Evolutionary conservation across 2,797 vertebrate genomes (phyloP).

Genomic region (Pangasius larnaudii): DNA sequence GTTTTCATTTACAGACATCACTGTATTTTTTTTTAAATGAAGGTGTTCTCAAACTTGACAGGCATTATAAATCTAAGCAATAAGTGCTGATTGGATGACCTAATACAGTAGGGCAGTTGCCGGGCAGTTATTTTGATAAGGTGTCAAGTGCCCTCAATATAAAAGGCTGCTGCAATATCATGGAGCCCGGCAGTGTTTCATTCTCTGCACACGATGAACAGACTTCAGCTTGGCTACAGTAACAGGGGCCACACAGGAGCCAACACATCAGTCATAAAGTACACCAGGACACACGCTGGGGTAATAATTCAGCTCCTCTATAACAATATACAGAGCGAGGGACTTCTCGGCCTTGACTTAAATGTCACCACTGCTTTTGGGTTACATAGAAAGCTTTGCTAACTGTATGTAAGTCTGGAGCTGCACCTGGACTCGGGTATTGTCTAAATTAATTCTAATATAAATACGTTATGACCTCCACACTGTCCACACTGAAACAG

Average conservation of each 20-base stretch:
- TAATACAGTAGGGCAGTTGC: slow-evolving; percentile 52
- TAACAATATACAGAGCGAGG: slow-evolving; percentile 3
- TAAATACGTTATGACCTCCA: not conserved
- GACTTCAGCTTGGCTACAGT: slow-evolving; percentile 41
- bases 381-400: slow-evolving; percentile 5
- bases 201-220: slow-evolving; percentile 49
- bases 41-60: not conserved
- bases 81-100: slow-evolving; percentile 43
- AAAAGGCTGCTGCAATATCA: slow-evolving; percentile 32
- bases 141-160: slow-evolving; percentile 50
- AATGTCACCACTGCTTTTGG: slow-evolving; percentile 29
- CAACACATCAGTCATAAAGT: slow-evolving; percentile 31
- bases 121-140: slow-evolving; percentile 52
- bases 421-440: not conserved
- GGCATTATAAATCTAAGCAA: slow-evolving; percentile 34
- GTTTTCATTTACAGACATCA: not conserved
- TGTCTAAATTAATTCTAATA: not conserved
- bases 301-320: slow-evolving; percentile 13
- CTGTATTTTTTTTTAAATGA: not conserved
- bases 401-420: not conserved
- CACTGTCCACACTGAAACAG: not conserved
- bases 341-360: slow-evolving; percentile 20
- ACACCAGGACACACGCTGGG: not conserved
- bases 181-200: slow-evolving; percentile 42
- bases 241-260: slow-evolving; percentile 49